Conservation (phyloP, 2,888 invertebrate species). For the Plebejus anna region DNA sequence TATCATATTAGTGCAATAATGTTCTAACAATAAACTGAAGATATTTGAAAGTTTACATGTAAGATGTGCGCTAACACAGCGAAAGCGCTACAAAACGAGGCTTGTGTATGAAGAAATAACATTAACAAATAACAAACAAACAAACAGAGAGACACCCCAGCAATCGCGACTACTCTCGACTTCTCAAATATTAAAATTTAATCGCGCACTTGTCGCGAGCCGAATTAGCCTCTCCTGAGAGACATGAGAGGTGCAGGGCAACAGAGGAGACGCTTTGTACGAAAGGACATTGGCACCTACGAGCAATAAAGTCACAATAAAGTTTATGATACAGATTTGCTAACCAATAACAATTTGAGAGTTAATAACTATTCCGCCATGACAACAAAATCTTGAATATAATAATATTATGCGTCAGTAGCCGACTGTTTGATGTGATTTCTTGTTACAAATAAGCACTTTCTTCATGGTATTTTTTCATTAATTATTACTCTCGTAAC, state of each 20-base stretch:
- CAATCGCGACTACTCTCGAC: conserved; percentile 57
- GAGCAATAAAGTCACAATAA: neutral
- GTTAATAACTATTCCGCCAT: no score
- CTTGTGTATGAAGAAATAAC: neutral
- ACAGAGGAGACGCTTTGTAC: conserved; percentile 29
- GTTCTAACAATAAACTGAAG: no score
- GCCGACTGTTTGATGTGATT: no score
- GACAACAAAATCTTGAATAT: no score
- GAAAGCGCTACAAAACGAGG: no score
- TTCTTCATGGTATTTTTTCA: no score
- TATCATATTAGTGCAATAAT: no score
- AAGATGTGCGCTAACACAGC: no score
- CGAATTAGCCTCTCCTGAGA: conserved; percentile 76
- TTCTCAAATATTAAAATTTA: conserved; percentile 82
- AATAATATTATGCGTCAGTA: no score
- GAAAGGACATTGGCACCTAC: neutral
- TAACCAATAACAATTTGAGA: neutral
- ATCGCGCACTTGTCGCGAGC: conserved; percentile 79
- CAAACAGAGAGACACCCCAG: conserved; percentile 60
- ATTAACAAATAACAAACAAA: conserved; percentile 46
- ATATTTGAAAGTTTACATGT: no score
- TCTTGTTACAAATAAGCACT: no score
- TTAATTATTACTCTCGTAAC: no score
- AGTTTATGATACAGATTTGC: neutral
- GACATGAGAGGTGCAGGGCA: conserved; percentile 51